Conservation (phyloP, 2,113 vertebrate genomes). For the Meleagris gallopavo region DNA sequence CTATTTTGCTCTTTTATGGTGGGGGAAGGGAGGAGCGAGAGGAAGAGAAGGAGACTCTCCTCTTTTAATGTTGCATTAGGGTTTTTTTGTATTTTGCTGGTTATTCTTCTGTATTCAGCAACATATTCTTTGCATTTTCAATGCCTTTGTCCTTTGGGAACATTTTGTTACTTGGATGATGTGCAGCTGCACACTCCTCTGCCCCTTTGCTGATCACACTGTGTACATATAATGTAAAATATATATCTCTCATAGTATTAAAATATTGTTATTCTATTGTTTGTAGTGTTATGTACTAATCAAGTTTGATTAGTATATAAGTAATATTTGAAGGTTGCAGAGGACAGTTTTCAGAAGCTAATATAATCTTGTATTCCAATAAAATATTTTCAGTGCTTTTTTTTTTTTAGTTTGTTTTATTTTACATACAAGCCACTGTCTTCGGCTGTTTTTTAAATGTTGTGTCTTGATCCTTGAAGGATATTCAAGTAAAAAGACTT, state of each 20-base stretch:
- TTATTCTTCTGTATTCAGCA: background rate
- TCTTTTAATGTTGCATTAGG: background rate
- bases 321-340: background rate
- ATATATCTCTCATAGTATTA: background rate
- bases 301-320: too few species aligned
- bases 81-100: background rate
- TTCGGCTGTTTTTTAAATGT: background rate
- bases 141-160: background rate
- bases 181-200: rapidly evolving
- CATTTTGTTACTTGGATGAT: background rate
- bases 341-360: background rate
- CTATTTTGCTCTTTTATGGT: background rate
- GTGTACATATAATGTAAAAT: background rate
- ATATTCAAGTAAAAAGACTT: background rate
- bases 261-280: background rate
- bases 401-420: background rate
- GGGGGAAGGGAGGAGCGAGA: background rate
- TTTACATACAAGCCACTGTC: background rate
- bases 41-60: background rate
- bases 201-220: background rate
- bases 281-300: background rate
- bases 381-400: background rate
- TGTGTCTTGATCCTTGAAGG: background rate
- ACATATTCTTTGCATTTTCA: background rate
- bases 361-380: background rate